A percentile compares a stretch with the other conserved stretches of the same genome.
Conservation (phyloP, 2,797 vertebrate genomes). For the Clarias platycephalus region DNA sequence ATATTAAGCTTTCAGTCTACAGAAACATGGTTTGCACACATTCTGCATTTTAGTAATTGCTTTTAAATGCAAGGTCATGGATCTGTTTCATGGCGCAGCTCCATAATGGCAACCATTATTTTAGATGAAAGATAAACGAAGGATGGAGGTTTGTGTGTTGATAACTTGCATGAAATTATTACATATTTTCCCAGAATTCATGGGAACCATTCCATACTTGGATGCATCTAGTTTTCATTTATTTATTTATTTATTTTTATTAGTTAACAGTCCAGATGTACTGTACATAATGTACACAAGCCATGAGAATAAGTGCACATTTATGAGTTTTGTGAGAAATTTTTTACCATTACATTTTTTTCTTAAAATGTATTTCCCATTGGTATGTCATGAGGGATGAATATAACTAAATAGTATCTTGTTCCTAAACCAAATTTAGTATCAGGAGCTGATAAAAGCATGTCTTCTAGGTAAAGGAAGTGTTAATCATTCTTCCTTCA, state of each 20-base stretch:
- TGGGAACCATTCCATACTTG: background rate
- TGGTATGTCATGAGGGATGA: too few relatives aligned
- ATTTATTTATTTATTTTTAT: background rate
- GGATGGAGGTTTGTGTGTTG: background rate
- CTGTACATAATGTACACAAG: background rate
- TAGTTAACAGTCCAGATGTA: background rate
- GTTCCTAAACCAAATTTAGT: background rate
- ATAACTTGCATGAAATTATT: background rate
- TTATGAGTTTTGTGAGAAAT: background rate
- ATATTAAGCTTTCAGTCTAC: too few relatives aligned
- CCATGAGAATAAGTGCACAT: background rate
- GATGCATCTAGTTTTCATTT: background rate
- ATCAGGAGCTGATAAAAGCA: background rate
- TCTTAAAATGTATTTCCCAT: background rate
- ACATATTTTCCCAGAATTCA: background rate
- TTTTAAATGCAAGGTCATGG: background rate
- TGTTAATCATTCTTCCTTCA: slow-evolving; percentile 41
- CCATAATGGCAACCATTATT: background rate
- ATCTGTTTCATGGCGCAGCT: background rate
- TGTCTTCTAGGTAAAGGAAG: slow-evolving; percentile 7
- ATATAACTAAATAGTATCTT: background rate
- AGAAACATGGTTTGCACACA: background rate
- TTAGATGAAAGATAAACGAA: background rate
- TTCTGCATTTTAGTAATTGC: background rate
- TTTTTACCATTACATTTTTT: background rate